Conservation (phyloP, 2,888 invertebrate species). For the Caenorhabditis sp. region DNA sequence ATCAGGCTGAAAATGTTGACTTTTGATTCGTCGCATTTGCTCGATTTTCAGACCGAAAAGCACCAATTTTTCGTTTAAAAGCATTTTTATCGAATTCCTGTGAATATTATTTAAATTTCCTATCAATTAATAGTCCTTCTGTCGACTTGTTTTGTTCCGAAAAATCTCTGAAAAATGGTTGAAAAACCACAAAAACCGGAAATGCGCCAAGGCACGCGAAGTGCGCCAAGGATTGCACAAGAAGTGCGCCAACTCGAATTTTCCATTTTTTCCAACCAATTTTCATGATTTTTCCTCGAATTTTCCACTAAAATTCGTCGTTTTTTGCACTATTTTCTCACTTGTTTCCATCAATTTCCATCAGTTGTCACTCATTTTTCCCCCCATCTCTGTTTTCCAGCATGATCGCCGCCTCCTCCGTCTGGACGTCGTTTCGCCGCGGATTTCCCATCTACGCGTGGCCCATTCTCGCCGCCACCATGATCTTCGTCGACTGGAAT, state of each 20-base stretch:
- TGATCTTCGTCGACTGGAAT: constrained; percentile 81
- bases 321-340: neutral
- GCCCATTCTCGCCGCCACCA: constrained; percentile 75
- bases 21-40: neutral
- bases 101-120: neutral
- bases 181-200: neutral
- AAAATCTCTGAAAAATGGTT: too few relatives aligned
- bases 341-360: neutral
- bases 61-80: too few relatives aligned
- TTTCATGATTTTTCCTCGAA: too few relatives aligned
- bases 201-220: neutral
- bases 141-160: too few relatives aligned
- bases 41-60: too few relatives aligned
- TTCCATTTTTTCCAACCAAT: neutral
- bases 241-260: neutral
- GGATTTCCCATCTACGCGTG: constrained; percentile 73
- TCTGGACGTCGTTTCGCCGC: constrained; percentile 69
- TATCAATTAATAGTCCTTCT: neutral
- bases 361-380: neutral
- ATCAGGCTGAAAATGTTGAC: too few relatives aligned
- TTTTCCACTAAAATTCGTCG: too few relatives aligned
- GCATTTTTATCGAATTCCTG: too few relatives aligned
- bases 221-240: neutral
- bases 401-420: constrained; percentile 57
- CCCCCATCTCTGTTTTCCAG: neutral